Base-by-base conservation (phyloP, 1,140 invertebrate genomes). In the Meloidogyne exigua region DNA sequence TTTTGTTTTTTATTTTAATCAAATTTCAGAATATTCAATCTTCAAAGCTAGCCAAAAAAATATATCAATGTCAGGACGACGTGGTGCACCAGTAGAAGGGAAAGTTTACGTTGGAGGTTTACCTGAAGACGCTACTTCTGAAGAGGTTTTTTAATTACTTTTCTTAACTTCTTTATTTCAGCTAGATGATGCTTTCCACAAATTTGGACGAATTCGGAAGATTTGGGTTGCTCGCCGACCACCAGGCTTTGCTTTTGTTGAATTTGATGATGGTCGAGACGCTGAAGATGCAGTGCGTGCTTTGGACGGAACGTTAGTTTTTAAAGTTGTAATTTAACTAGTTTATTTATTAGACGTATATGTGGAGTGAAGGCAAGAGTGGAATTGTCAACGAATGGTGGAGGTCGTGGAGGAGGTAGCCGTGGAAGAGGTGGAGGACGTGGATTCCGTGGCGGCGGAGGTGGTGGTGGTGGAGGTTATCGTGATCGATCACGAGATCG, bases 51-150 rank as follows among this genome's bases (percentile, higher is more conserved):
- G 10, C 9, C 9, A 9, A 32, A 39, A 39, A 4, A 39, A 39
- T 39, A 39, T 9, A 39, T 7, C 21, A 57, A 57, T 57, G 49
- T 57, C 49, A 9, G 49, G 49, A 18, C 83, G 82, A 18, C 84
- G 83, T n/a, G 66, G 72, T 28, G 82, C 82, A 25, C 76, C 36
- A 39, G n/a, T 86, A 57, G 95, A 97, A 87, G 94, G 93, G 83
- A 98, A 98, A 89, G 92, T 98, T 12, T 98, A 98, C 88, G 94
- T 98, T 28, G 96, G 96, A 49, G 95, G 97, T 90, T 90, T 98
- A 57, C 84, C 89, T 2, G 82, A 83, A 68, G 86, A 88, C 66
- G 87, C 85, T 11, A 85, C 83, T 26, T 80, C 84, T 44, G 76
- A 88, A 74, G 85, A 87, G 72, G 77, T 79, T 42, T 11, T 18